A percentile compares a stretch with the other conserved stretches of the same genome.
phyloP scores from a whole-genome alignment of 2,888 invertebrate genomes.

The Pomacea canaliculata region DNA sequence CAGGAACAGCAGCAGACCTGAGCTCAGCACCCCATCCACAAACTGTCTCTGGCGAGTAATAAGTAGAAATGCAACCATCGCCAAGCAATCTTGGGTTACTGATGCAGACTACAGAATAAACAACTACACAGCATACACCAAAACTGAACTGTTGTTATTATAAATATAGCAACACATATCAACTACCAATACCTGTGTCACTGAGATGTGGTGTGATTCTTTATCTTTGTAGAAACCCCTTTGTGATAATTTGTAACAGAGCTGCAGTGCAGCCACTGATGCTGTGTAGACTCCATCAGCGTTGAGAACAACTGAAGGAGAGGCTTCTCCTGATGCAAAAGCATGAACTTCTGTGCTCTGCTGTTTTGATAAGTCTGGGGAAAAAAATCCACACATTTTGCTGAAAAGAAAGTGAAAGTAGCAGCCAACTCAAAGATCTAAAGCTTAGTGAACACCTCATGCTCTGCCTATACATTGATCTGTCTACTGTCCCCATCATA shows the following conservation, averaged over 20 bases:
- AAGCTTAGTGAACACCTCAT: too few relatives aligned
- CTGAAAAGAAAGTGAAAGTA: too few relatives aligned
- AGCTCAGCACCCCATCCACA: conserved; percentile 91
- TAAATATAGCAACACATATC: too few relatives aligned
- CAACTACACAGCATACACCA: too few relatives aligned
- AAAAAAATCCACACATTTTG: neutral
- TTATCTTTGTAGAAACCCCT: conserved; percentile 79
- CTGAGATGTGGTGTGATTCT: conserved; percentile 26
- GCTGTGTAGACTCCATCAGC: conserved; percentile 95
- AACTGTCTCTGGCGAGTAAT: conserved; percentile 80
- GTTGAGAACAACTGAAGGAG: conserved; percentile 79
- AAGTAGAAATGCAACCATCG: too few relatives aligned
- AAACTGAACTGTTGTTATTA: too few relatives aligned
- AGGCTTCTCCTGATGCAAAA: neutral
- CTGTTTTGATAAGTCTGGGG: conserved; percentile 18
- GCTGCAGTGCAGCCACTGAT: conserved; percentile 85
- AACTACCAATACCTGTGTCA: conserved; percentile 41
- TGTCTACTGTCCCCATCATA: too few relatives aligned
- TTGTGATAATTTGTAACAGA: conserved; percentile 84
- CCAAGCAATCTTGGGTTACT: too few relatives aligned
- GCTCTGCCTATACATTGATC: too few relatives aligned
- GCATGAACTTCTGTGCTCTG: neutral
- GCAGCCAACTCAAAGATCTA: too few relatives aligned
- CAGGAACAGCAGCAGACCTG: conserved; percentile 91
- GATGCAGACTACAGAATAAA: too few relatives aligned